Conservation (phyloP, 2,888 invertebrate genomes). For the Drosophila kuntzei region DNA sequence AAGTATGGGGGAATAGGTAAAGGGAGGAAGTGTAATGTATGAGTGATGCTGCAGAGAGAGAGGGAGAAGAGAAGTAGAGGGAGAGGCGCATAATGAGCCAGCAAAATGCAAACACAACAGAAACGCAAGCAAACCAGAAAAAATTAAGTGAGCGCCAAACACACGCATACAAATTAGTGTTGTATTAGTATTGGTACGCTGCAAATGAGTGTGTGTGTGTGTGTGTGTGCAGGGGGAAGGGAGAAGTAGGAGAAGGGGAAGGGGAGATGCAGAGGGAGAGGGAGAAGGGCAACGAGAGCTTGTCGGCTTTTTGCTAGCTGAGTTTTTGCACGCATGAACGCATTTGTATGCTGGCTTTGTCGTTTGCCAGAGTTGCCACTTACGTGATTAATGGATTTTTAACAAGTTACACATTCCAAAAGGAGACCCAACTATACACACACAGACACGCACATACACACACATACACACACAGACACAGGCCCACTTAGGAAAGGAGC, state of each 20-base stretch:
- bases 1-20: conserved; percentile 11
- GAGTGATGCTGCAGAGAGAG: conserved; percentile 8
- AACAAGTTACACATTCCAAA: conserved; percentile 78
- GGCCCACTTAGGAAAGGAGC: conserved; percentile 52
- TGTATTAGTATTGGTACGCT: conserved; percentile 33
- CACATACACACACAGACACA: conserved; percentile 28
- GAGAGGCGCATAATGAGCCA: conserved; percentile 69
- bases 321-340: conserved; percentile 76
- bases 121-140: conserved; percentile 64
- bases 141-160: conserved; percentile 63
- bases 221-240: not conserved
- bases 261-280: conserved; percentile 3
- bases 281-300: conserved; percentile 27
- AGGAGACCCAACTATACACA: conserved; percentile 49
- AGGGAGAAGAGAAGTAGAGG: not conserved
- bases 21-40: conserved; percentile 14
- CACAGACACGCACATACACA: conserved; percentile 32
- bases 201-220: not conserved
- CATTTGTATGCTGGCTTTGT: conserved; percentile 82
- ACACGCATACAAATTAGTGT: conserved; percentile 40
- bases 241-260: not conserved
- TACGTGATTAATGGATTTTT: conserved; percentile 84
- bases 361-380: conserved; percentile 78
- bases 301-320: conserved; percentile 68
- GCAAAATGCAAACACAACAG: conserved; percentile 72